Percentiles rank a stretch among this genome's conserved stretches.
Evolutionary conservation across 2,797 vertebrate genomes (phyloP).

Genomic region (Diplodus puntazzo): DNA sequence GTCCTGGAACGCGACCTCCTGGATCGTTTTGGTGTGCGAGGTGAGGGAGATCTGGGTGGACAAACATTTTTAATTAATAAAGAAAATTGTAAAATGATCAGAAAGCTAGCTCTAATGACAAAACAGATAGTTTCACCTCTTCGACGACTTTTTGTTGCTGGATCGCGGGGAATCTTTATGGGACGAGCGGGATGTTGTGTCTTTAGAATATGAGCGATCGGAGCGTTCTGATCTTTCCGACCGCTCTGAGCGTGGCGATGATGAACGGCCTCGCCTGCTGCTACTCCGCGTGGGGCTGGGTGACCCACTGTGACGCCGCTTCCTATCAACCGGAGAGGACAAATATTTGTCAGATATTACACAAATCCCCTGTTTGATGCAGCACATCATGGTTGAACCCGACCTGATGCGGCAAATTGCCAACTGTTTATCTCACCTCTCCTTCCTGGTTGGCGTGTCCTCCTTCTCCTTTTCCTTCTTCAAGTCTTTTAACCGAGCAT

Average conservation of each 20-base stretch:
- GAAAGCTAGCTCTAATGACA: not conserved
- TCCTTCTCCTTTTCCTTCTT: conserved; percentile 86
- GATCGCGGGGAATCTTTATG: conserved; percentile 97
- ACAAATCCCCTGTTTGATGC: conserved; percentile 3
- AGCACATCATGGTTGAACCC: not conserved
- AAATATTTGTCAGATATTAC: conserved; percentile 37
- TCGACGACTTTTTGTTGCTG: conserved; percentile 93
- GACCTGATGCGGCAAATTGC: not conserved
- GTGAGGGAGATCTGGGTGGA: conserved; percentile 91
- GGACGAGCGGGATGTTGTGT: conserved; percentile 89
- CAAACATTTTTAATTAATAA: not conserved
- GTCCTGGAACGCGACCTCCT: conserved; percentile 94
- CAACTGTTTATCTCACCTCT: conserved; percentile 85
- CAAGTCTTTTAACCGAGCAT: conserved; percentile 90
- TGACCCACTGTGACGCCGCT: conserved; percentile 93
- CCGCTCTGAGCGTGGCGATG: conserved; percentile 93
- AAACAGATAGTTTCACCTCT: conserved; percentile 85
- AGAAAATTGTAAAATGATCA: fast-evolving
- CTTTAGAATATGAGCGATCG: conserved; percentile 92
- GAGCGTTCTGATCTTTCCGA: conserved; percentile 91
- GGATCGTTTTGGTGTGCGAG: conserved; percentile 96
- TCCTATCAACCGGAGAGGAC: conserved; percentile 83
- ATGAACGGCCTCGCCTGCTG: conserved; percentile 90
- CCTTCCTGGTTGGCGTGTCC: conserved; percentile 94
- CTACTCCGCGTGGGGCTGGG: conserved; percentile 93